phyloP scores from a whole-genome alignment of 1,140 invertebrate species.

The Dolichoris vasculosae region DNA sequence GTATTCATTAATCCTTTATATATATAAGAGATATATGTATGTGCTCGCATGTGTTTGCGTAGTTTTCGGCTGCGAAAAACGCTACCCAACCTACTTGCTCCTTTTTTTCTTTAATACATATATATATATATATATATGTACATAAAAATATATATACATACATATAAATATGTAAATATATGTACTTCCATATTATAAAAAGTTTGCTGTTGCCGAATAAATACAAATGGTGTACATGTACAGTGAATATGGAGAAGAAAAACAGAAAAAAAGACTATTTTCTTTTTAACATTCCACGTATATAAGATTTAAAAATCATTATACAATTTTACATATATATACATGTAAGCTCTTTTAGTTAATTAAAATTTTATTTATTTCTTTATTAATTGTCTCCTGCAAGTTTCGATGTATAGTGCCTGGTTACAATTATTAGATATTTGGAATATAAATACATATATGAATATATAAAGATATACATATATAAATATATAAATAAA shows the following conservation, averaged over 20 bases:
- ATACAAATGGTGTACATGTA: neutral
- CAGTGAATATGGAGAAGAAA: neutral
- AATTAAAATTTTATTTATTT: neutral
- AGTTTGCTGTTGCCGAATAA: constrained; percentile 12
- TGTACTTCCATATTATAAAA: constrained; percentile 1
- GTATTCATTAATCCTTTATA: neutral
- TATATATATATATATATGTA: neutral
- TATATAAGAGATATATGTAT: neutral
- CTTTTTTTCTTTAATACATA: neutral
- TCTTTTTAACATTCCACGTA: neutral
- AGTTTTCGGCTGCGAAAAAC: constrained; percentile 15
- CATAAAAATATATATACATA: neutral
- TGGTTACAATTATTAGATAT: neutral
- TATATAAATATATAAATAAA: neutral
- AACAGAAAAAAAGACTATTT: neutral
- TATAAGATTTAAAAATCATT: neutral
- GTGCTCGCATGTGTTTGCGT: neutral
- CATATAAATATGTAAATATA: neutral
- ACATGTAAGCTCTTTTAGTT: neutral
- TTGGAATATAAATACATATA: neutral
- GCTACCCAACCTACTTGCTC: neutral
- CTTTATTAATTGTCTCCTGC: neutral
- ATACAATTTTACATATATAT: neutral
- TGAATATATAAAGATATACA: neutral
- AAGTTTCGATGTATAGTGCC: constrained; percentile 9